phyloP scores from a whole-genome alignment of 2,113 vertebrate genomes.

The Marcusenius ussheri region DNA sequence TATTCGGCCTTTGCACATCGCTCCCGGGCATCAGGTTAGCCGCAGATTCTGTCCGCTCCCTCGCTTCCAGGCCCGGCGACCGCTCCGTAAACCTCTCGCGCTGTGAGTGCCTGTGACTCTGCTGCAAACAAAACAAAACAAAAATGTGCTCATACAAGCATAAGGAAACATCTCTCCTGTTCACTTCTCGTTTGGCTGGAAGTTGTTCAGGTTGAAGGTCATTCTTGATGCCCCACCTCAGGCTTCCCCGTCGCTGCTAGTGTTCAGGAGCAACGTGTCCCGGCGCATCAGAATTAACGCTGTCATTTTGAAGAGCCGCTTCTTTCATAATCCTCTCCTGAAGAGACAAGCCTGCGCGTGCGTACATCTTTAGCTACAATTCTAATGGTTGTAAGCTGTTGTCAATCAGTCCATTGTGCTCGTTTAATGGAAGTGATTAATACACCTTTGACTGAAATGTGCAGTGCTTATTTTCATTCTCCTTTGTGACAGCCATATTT shows the following conservation, averaged over 20 bases:
- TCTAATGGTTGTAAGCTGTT: slow-evolving; percentile 2
- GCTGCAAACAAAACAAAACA: not conserved
- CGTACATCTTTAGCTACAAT: not conserved
- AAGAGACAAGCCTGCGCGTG: not conserved
- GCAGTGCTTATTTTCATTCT: not conserved
- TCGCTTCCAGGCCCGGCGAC: not conserved
- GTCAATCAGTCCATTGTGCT: not conserved
- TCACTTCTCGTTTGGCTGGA: not conserved
- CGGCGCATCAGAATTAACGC: not conserved
- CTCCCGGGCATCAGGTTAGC: not conserved
- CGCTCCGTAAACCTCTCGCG: not conserved
- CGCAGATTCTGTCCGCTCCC: not conserved
- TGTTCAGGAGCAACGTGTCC: not conserved
- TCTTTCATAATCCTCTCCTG: not conserved
- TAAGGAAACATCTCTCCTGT: not conserved
- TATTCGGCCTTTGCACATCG: not conserved
- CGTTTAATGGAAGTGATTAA: not conserved
- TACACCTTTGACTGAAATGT: not conserved
- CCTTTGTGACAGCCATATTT: not conserved
- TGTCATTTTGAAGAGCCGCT: not conserved
- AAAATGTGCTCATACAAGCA: not conserved
- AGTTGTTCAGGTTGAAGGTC: not conserved
- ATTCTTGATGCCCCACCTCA: not conserved
- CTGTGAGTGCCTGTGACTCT: not conserved
- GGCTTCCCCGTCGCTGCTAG: not conserved